Percentiles rank a stretch among this genome's conserved stretches.
These are phyloP conservation scores for Drosophila triauraria DNA, from an alignment of 1,140 invertebrate species.

Conservation along the genomic window DNA sequence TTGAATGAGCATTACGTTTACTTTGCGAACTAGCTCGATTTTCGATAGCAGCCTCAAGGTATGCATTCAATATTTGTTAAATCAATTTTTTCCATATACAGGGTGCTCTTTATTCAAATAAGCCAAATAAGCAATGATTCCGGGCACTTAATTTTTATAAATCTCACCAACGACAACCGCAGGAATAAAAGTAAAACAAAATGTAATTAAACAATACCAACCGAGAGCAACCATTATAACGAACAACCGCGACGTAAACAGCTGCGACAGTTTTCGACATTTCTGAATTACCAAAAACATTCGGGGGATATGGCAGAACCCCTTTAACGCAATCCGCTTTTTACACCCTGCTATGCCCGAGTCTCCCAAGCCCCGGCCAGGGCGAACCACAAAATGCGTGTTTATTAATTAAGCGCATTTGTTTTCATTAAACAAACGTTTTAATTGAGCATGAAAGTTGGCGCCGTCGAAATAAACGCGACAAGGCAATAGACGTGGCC, in stretches of 20 bases:
- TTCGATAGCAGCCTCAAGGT: slow-evolving; percentile 43
- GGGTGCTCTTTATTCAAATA: slow-evolving; percentile 1
- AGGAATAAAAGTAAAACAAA: slow-evolving; percentile 26
- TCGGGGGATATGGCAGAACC: background rate
- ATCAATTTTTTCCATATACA: background rate
- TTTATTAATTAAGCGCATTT: slow-evolving; percentile 85
- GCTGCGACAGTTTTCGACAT: slow-evolving; percentile 73
- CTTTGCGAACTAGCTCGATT: slow-evolving; percentile 27
- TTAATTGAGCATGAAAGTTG: slow-evolving; percentile 85
- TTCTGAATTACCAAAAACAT: slow-evolving; percentile 44
- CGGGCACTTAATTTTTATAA: slow-evolving; percentile 66
- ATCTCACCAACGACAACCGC: slow-evolving; percentile 27
- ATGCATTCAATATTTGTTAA: slow-evolving; percentile 28
- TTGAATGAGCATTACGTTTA: slow-evolving; percentile 4
- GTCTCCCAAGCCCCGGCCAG: too few relatives aligned
- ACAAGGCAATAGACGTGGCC: slow-evolving; percentile 60
- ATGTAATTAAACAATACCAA: slow-evolving; percentile 49
- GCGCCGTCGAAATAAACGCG: slow-evolving; percentile 64
- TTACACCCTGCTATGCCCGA: slow-evolving; percentile 2
- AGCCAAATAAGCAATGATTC: slow-evolving; percentile 17
- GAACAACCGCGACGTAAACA: slow-evolving; percentile 71
- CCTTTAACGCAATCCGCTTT: slow-evolving; percentile 32
- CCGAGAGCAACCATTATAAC: slow-evolving; percentile 61
- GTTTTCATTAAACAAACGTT: slow-evolving; percentile 85
- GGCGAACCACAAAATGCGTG: slow-evolving; percentile 83